Conservation (phyloP, 1,140 invertebrate genomes). For the Phocides pigmalion region DNA sequence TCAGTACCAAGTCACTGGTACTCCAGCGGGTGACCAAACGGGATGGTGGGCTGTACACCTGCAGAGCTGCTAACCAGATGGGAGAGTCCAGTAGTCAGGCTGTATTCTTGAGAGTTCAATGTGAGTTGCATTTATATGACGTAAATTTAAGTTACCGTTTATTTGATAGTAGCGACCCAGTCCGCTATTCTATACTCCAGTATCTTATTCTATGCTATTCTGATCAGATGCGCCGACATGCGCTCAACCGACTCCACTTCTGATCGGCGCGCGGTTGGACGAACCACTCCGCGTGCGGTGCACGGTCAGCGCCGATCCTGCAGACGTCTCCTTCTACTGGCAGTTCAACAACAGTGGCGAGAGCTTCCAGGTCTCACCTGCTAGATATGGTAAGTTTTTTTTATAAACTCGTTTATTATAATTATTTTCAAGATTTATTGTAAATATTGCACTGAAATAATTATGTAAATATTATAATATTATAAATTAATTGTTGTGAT, state of each 20-base stretch:
- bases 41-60: slow-evolving; percentile 92
- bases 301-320: slow-evolving; percentile 92
- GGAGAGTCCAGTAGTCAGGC: slow-evolving; percentile 91
- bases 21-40: slow-evolving; percentile 91
- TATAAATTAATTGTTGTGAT: too few species aligned
- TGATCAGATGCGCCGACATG: slow-evolving; percentile 91
- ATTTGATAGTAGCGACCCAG: too few species aligned
- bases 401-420: too few species aligned
- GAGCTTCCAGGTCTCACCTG: slow-evolving; percentile 91
- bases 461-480: too few species aligned
- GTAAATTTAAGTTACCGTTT: too few species aligned
- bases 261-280: slow-evolving; percentile 92
- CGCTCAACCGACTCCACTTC: slow-evolving; percentile 86
- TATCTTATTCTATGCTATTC: too few species aligned
- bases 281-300: slow-evolving; percentile 92
- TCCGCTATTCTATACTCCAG: too few species aligned
- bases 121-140: too few species aligned
- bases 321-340: slow-evolving; percentile 93
- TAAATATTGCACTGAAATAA: too few species aligned
- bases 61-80: slow-evolving; percentile 91
- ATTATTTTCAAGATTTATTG: neutral
- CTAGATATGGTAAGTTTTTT: slow-evolving; percentile 83
- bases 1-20: slow-evolving; percentile 93
- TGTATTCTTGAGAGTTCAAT: slow-evolving; percentile 91
- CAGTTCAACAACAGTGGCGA: slow-evolving; percentile 95